These are phyloP conservation scores for Strix uralensis DNA, from an alignment of 2,113 vertebrate genomes.

Conservation along the genomic window DNA sequence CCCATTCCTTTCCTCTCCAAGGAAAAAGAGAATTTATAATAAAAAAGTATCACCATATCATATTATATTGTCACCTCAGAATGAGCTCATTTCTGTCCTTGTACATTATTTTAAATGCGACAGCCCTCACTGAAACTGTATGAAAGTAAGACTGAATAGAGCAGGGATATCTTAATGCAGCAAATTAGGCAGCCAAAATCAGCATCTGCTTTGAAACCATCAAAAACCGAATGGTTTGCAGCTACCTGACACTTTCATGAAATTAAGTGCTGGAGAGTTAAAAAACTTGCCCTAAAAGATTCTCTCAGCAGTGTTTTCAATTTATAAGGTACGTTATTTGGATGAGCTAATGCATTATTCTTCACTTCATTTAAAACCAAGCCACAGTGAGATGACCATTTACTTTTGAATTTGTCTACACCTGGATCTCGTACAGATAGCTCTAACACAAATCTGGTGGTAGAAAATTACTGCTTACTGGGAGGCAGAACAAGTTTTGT, in stretches of 20 bases:
- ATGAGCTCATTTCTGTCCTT: neutral
- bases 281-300: neutral
- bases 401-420: neutral
- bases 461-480: neutral
- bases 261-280: neutral
- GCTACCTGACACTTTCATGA: neutral
- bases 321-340: neutral
- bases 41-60: neutral
- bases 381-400: neutral
- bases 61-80: neutral
- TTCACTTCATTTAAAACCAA: neutral
- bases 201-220: neutral
- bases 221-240: neutral
- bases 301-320: neutral
- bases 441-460: neutral
- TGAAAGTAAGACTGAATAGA: neutral
- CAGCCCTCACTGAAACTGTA: neutral
- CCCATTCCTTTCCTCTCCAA: neutral
- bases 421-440: neutral
- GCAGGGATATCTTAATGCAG: neutral
- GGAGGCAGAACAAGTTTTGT: neutral
- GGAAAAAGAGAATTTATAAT: neutral
- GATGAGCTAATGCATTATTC: neutral
- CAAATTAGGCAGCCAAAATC: neutral
- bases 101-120: neutral